Percentiles rank a stretch among this genome's conserved stretches.
phyloP scores from a whole-genome alignment of 2,888 invertebrate genomes.

The Phymatocera aterrima region DNA sequence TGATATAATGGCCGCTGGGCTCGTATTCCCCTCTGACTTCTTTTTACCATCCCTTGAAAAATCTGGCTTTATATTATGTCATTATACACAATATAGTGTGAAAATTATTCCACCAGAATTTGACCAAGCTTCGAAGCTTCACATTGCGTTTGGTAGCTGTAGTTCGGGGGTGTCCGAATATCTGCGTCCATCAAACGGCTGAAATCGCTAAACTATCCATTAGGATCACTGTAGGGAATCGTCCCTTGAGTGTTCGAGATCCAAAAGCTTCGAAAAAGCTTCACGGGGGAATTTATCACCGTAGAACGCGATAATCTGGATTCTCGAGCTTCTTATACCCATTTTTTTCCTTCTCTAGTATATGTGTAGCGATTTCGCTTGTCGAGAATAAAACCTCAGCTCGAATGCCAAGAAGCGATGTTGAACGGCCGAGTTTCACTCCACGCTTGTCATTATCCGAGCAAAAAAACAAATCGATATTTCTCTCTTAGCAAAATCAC shows the following conservation, averaged over 20 bases:
- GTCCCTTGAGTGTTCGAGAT: neutral
- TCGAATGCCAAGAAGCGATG: neutral
- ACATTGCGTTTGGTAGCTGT: neutral
- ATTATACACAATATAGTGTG: neutral
- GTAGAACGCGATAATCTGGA: conserved; percentile 35
- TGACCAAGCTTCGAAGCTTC: conserved; percentile 15
- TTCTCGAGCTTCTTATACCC: conserved; percentile 20
- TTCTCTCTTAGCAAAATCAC: neutral
- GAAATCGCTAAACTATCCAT: conserved; percentile 43
- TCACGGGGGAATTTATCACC: conserved; percentile 30
- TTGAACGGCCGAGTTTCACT: neutral
- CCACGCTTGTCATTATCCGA: conserved; percentile 7
- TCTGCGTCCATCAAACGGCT: conserved; percentile 38
- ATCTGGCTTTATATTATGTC: neutral
- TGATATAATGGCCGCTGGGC: conserved; percentile 29
- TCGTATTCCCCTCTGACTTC: neutral
- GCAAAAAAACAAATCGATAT: neutral
- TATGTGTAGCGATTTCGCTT: conserved; percentile 21
- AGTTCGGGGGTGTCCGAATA: conserved; percentile 32
- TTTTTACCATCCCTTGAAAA: neutral
- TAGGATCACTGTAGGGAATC: conserved; percentile 27
- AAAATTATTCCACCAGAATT: conserved; percentile 14
- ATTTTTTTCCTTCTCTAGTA: neutral
- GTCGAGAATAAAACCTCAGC: conserved; percentile 1
- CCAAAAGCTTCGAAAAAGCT: neutral